Percentiles rank a stretch among this genome's conserved stretches.
Conservation (phyloP, 2,113 vertebrate genomes). For the Onychostruthus taczanowskii region DNA sequence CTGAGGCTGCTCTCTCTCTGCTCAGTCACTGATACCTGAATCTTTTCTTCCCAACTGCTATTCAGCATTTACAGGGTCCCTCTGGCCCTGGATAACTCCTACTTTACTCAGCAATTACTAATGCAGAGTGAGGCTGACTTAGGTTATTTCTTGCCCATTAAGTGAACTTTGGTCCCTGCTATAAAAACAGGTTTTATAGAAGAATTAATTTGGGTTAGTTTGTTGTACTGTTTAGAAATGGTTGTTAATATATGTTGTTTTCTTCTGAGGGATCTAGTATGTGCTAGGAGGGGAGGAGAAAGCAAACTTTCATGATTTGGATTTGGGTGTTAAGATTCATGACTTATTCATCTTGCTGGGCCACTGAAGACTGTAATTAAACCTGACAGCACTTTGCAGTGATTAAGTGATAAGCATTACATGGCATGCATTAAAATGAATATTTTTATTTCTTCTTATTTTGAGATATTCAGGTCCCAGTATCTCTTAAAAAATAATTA, state of each 20-base stretch:
- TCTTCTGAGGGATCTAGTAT: not conserved
- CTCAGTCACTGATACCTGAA: not conserved
- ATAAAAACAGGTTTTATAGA: not conserved
- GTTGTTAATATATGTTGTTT: not conserved
- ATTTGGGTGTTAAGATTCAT: not conserved
- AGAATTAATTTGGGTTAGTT: not conserved
- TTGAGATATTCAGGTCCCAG: not conserved
- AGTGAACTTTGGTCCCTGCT: not conserved
- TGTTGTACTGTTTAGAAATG: not conserved
- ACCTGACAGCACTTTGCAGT: not conserved
- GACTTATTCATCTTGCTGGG: not conserved
- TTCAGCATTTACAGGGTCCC: not conserved
- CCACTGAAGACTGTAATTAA: not conserved
- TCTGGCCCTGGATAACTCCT: not conserved
- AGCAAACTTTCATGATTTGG: not conserved
- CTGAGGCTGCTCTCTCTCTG: not conserved
- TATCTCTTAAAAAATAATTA: not conserved
- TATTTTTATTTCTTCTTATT: not conserved
- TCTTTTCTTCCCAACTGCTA: not conserved
- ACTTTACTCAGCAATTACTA: not conserved
- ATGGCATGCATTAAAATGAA: not conserved
- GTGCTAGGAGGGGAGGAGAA: not conserved
- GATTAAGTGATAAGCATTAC: not conserved
- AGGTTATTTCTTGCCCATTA: not conserved
- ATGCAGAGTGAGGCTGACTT: not conserved